phyloP scores from a whole-genome alignment of 2,888 invertebrate species.

The Trissolcus japonicus region DNA sequence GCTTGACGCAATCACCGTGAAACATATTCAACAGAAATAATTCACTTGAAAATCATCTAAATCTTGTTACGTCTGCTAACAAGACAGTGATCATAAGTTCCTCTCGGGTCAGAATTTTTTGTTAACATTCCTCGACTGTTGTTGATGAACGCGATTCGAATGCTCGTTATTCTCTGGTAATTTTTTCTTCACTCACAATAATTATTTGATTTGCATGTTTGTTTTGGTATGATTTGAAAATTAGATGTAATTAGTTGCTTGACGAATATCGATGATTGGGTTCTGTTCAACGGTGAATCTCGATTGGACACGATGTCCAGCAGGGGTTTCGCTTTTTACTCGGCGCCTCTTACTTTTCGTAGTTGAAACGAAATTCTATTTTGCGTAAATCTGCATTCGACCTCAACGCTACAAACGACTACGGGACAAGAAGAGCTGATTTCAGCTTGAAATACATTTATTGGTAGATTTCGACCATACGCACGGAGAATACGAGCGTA shows the following conservation, averaged over 20 bases:
- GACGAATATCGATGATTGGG: background rate
- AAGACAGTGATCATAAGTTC: too few species aligned
- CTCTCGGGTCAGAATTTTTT: too few species aligned
- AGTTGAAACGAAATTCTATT: slow-evolving; percentile 61
- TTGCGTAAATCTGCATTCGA: slow-evolving; percentile 71
- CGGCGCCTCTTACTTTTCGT: slow-evolving; percentile 11
- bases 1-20: slow-evolving; percentile 22
- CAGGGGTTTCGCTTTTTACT: slow-evolving; percentile 31
- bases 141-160: too few species aligned
- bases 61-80: too few species aligned
- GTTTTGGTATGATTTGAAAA: too few species aligned
- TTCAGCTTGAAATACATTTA: slow-evolving; percentile 67
- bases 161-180: too few species aligned
- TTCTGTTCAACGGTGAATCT: slow-evolving; percentile 59
- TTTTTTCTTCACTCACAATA: too few species aligned
- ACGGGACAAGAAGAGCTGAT: slow-evolving; percentile 57
- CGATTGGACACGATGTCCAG: slow-evolving; percentile 46
- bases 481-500: slow-evolving; percentile 59
- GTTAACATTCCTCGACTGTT: too few species aligned
- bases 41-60: slow-evolving; percentile 16
- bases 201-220: too few species aligned
- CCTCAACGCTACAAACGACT: slow-evolving; percentile 56
- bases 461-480: slow-evolving; percentile 62
- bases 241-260: too few species aligned
- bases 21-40: slow-evolving; percentile 35